A percentile compares a stretch with the other conserved stretches of the same genome.
These are phyloP conservation scores for Diabrotica virgifera DNA, from an alignment of 1,140 invertebrate species.

Conservation along the genomic window DNA sequence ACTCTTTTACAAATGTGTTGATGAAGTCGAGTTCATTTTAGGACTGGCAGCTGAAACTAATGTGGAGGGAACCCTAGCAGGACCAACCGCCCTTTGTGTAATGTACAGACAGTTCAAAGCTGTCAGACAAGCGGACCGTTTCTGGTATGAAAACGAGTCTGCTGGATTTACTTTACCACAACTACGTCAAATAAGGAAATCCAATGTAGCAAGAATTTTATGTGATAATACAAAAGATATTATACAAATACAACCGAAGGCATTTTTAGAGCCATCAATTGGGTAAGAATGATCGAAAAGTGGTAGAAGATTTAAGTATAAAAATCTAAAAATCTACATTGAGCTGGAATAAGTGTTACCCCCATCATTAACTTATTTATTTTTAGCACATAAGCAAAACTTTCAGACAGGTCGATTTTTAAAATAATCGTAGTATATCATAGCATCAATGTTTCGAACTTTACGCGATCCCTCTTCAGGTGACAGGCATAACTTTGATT, in stretches of 20 bases:
- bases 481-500: no score
- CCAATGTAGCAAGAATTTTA: slow-evolving; percentile 75
- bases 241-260: slow-evolving; percentile 67
- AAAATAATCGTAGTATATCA: no score
- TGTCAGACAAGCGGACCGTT: slow-evolving; percentile 77
- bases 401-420: no score
- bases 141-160: slow-evolving; percentile 73
- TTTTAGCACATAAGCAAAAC: no score
- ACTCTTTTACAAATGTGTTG: slow-evolving; percentile 63
- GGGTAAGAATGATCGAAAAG: slow-evolving; percentile 49
- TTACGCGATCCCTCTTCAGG: no score
- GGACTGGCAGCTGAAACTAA: slow-evolving; percentile 78
- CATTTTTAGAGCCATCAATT: slow-evolving; percentile 57
- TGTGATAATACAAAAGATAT: slow-evolving; percentile 85
- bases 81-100: slow-evolving; percentile 90
- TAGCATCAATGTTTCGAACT: no score
- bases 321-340: no score
- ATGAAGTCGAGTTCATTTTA: slow-evolving; percentile 87
- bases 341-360: no score
- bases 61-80: slow-evolving; percentile 73
- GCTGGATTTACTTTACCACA: slow-evolving; percentile 46
- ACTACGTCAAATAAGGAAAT: slow-evolving; percentile 75
- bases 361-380: no score
- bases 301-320: no score
- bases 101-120: slow-evolving; percentile 84